Conservation (phyloP, 2,888 invertebrate genomes). For the Mellilla xanthometata region DNA sequence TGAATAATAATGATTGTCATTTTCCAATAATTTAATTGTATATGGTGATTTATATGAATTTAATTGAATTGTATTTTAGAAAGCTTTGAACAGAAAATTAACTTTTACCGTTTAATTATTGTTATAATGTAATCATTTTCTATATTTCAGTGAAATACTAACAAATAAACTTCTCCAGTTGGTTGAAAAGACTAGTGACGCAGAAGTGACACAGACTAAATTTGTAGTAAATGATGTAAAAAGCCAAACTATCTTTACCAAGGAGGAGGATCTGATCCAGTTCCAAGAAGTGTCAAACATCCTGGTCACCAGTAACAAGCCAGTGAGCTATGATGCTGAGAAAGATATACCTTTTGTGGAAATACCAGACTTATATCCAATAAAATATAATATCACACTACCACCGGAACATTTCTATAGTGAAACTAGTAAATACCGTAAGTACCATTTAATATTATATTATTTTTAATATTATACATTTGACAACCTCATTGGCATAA, state of each 20-base stretch:
- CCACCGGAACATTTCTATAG: constrained; percentile 85
- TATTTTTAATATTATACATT: no score
- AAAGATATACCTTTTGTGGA: constrained; percentile 75
- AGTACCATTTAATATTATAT: constrained; percentile 60
- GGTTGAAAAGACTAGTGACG: constrained; percentile 85
- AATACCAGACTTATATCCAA: constrained; percentile 89
- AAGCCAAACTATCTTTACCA: constrained; percentile 82
- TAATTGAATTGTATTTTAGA: no score
- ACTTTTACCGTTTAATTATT: no score
- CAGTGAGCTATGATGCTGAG: constrained; percentile 79
- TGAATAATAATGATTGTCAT: no score
- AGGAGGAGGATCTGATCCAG: constrained; percentile 83
- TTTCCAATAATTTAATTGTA: no score
- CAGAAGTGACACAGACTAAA: constrained; percentile 77
- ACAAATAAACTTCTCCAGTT: constrained; percentile 85
- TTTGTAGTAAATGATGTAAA: constrained; percentile 83
- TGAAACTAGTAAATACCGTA: constrained; percentile 86
- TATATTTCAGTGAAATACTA: constrained; percentile 84
- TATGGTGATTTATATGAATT: no score
- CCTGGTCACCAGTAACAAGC: constrained; percentile 84
- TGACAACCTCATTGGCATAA: no score
- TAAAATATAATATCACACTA: constrained; percentile 88
- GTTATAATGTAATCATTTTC: background rate
- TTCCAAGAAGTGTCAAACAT: constrained; percentile 86
- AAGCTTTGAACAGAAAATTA: no score